Evolutionary conservation across 2,888 invertebrate species (phyloP).

Genomic region (Hypomecis atomaria): DNA sequence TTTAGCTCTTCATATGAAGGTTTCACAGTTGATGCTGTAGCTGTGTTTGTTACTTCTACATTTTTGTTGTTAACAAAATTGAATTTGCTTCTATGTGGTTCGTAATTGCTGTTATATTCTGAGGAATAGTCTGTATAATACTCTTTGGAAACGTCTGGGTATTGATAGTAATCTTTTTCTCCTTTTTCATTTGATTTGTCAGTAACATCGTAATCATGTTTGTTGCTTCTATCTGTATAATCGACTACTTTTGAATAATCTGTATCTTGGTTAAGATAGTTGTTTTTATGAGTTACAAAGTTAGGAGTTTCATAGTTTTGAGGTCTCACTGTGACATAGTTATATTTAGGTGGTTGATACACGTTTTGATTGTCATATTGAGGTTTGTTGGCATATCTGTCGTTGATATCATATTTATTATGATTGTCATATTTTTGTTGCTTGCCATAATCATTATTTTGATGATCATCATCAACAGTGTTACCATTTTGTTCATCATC

Average conservation of each 20-base stretch:
- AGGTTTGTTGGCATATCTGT: conserved; percentile 29
- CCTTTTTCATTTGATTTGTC: conserved; percentile 28
- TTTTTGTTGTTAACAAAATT: conserved; percentile 44
- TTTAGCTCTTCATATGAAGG: conserved; percentile 62
- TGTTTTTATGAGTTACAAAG: conserved; percentile 14
- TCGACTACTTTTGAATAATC: conserved; percentile 38
- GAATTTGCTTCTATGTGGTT: conserved; percentile 66
- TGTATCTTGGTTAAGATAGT: conserved; percentile 34
- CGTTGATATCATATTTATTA: conserved; percentile 30
- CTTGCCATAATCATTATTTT: conserved; percentile 38
- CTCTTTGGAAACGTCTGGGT: conserved; percentile 66
- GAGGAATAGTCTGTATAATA: conserved; percentile 66
- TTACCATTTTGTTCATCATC: conserved; percentile 61
- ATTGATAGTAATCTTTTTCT: conserved; percentile 47
- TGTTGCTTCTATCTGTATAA: conserved; percentile 41
- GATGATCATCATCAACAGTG: conserved; percentile 46
- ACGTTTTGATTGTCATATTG: conserved; percentile 9
- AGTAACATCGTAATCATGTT: conserved; percentile 37
- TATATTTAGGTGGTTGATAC: conserved; percentile 20
- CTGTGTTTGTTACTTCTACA: conserved; percentile 30
- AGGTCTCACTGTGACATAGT: conserved; percentile 10
- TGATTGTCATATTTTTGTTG: conserved; percentile 28
- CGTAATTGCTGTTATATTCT: conserved; percentile 59
- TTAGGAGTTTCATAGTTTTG: conserved; percentile 16
- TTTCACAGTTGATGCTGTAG: conserved; percentile 47